phyloP scores from a whole-genome alignment of 2,888 invertebrate species.

The Schizaphis graminum region DNA sequence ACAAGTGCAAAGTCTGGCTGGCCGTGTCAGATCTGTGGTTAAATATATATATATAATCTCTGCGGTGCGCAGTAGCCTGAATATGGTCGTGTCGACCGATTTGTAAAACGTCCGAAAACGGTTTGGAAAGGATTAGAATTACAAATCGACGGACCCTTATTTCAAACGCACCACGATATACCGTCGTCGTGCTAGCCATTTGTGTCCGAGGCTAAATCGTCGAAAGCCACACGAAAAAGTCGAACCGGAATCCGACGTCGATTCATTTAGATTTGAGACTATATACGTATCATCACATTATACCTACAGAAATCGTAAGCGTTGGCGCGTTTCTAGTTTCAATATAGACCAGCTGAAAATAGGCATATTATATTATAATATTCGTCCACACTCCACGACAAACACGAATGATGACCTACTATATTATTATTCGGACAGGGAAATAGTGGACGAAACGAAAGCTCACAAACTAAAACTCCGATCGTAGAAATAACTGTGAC shows the following conservation, averaged over 20 bases:
- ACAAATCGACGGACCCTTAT: background rate
- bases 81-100: background rate
- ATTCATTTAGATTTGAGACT: background rate
- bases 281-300: background rate
- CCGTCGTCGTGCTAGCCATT: background rate
- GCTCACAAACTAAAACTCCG: background rate
- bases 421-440: background rate
- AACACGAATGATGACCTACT: background rate
- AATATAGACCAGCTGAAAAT: background rate
- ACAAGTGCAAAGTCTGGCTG: background rate
- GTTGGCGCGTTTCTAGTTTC: background rate
- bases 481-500: background rate
- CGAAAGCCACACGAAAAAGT: background rate
- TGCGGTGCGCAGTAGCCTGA: background rate
- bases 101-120: slow-evolving; percentile 36
- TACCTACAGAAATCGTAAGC: background rate
- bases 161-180: background rate
- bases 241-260: background rate
- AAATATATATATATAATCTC: background rate
- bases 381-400: too few relatives aligned
- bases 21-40: background rate
- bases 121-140: slow-evolving; percentile 17
- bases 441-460: background rate
- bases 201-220: background rate
- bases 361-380: background rate